Evolutionary conservation across 2,888 invertebrate species (phyloP), one percentile per base, ranked within the genome.

Genomic region (Drosophila hamatofila): DNA sequence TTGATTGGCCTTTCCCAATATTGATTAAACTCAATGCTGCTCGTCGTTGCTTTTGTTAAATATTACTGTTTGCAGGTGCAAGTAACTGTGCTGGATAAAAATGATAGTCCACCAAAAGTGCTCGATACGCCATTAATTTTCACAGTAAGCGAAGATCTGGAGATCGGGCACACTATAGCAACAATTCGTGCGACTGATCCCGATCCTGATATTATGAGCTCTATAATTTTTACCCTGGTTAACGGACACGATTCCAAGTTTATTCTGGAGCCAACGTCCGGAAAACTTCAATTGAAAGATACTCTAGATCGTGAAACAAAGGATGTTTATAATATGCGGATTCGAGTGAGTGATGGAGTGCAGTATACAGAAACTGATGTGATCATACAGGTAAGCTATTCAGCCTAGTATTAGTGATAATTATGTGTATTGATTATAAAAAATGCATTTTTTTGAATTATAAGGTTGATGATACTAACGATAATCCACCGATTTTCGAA

Each of bases 91-190:
- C 93, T 97, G 92, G 98, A 98, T 93, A 96, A 96, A 93, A 98
- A 98, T 93, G 98, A 98, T 94, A 97, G 97, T 89, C 97, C 98
- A n/a, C 98, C 98, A 5, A 95, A 96, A 61, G 97, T 97, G 94
- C 95, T 95, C 83, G 95, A 96, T 75, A 95, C 96, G 39, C 96
- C 96, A 18, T 93, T 96, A 83, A 94, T 95, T 56, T 96, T 96
- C 92, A 94, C 95, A 63, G 96, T 97, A 1, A 97, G 97, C 2
- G 98, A 98, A 92, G 97, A 98, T 92, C 94, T 97, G 69, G 96
- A 96, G 41, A 96, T 96, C 2, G 97, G 97, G 9, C 96, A 97
- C 88, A 93, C 95, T 41, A 96, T 98, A 70, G 96, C 96, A 12
- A 95, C 95, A 12, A 94, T 98, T 60, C 94, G 94, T 57, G 98